These are phyloP conservation scores for Augiades crinisus DNA, from an alignment of 2,888 invertebrate species.

Conservation along the genomic window DNA sequence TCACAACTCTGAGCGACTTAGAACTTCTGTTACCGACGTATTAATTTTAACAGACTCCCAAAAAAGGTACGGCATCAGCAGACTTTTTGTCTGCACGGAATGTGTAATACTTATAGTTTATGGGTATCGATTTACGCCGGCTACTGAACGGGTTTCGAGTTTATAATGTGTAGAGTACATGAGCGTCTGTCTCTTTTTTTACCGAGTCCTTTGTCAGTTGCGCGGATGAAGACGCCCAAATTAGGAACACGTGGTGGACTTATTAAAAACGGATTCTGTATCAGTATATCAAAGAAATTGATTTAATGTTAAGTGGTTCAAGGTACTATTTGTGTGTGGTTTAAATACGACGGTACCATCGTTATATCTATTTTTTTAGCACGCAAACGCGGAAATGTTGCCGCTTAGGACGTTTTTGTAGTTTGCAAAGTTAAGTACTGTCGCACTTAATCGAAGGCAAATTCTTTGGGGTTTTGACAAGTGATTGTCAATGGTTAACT, in stretches of 20 bases:
- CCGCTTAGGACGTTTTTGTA: too few species aligned
- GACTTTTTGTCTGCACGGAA: slow-evolving; percentile 14
- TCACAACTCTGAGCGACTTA: slow-evolving; percentile 17
- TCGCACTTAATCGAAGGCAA: too few species aligned
- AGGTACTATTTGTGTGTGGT: neutral
- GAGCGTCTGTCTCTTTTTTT: slow-evolving; percentile 4
- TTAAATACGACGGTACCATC: too few species aligned
- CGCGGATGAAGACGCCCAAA: slow-evolving; percentile 3
- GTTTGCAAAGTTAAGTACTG: too few species aligned
- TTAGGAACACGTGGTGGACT: neutral
- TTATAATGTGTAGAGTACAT: slow-evolving; percentile 18
- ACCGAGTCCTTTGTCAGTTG: neutral
- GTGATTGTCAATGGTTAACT: too few species aligned
- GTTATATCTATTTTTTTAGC: too few species aligned
- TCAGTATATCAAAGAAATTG: neutral
- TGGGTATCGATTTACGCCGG: slow-evolving; percentile 19
- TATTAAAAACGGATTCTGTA: neutral
- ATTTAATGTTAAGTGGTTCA: too few species aligned
- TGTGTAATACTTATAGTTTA: slow-evolving; percentile 15
- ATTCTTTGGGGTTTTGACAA: too few species aligned
- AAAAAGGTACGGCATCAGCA: slow-evolving; percentile 25
- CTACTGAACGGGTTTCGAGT: slow-evolving; percentile 29
- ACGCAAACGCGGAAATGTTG: too few species aligned
- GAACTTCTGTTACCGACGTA: slow-evolving; percentile 17
- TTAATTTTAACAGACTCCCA: slow-evolving; percentile 31